Conservation (phyloP, 1,140 invertebrate species). For the Drosophila bipectinata region DNA sequence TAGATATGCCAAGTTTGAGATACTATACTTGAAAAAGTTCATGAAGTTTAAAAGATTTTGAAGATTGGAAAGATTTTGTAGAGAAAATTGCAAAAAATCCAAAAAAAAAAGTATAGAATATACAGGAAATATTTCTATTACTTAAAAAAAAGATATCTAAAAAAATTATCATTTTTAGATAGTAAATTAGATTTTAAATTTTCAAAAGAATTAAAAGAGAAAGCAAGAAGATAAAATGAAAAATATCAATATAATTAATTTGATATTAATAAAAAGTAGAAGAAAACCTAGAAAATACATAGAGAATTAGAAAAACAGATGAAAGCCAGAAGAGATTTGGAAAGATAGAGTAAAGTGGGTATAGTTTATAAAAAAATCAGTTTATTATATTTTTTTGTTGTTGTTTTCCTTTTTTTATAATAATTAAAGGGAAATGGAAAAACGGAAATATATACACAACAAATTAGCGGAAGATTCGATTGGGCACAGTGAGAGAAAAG, state of each 20-base stretch:
- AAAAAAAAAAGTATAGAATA: no score
- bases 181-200: no score
- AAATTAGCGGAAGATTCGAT: slow-evolving; percentile 25
- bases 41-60: no score
- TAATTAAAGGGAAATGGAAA: slow-evolving; percentile 40
- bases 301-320: no score
- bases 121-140: no score
- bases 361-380: slow-evolving; percentile 49
- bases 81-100: no score
- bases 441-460: slow-evolving; percentile 69
- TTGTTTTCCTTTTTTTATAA: slow-evolving; percentile 28
- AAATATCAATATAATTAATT: not conserved
- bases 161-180: no score
- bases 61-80: no score
- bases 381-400: slow-evolving; percentile 49
- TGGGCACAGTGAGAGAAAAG: slow-evolving; percentile 20
- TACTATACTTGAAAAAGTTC: no score
- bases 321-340: no score
- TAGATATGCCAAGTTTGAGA: no score
- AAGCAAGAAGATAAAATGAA: not conserved
- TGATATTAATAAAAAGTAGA: not conserved
- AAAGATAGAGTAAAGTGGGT: slow-evolving; percentile 3
- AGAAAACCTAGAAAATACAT: not conserved
- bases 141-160: no score
- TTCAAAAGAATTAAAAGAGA: not conserved